Conservation (phyloP, 1,140 invertebrate species). For the Pogonognathellus flavescens region DNA sequence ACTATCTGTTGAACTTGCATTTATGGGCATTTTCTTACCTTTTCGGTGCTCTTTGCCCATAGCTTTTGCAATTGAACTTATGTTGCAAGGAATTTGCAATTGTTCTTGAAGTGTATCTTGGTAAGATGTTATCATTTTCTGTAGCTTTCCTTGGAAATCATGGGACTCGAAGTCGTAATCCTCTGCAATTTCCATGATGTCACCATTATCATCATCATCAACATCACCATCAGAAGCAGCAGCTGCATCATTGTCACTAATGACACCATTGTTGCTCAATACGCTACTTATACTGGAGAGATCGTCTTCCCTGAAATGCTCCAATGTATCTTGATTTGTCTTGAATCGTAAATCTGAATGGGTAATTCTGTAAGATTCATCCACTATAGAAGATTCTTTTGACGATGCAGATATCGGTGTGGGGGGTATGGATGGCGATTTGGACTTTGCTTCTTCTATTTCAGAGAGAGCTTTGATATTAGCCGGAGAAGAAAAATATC, state of each 20-base stretch:
- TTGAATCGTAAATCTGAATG: not conserved
- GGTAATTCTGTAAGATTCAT: not conserved
- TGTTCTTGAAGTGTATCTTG: not conserved
- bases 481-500: conserved; percentile 51
- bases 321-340: not conserved
- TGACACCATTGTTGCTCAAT: not conserved
- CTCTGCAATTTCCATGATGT: not conserved
- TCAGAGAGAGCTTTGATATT: conserved; percentile 12
- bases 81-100: conserved; percentile 12
- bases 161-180: not conserved
- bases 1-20: not conserved
- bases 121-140: conserved; percentile 13
- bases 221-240: not conserved
- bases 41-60: not conserved
- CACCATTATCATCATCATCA: not conserved
- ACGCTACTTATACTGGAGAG: not conserved
- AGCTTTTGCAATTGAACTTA: not conserved
- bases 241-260: not conserved
- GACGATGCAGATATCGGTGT: not conserved
- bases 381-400: not conserved
- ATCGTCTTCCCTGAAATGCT: not conserved
- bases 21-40: not conserved
- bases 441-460: not conserved
- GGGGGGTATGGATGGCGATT: not conserved
- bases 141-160: not conserved